A percentile compares a stretch with the other conserved stretches of the same genome.
phyloP scores from a whole-genome alignment of 1,140 invertebrate species.

The Stenopsyche tienmushanensis region DNA sequence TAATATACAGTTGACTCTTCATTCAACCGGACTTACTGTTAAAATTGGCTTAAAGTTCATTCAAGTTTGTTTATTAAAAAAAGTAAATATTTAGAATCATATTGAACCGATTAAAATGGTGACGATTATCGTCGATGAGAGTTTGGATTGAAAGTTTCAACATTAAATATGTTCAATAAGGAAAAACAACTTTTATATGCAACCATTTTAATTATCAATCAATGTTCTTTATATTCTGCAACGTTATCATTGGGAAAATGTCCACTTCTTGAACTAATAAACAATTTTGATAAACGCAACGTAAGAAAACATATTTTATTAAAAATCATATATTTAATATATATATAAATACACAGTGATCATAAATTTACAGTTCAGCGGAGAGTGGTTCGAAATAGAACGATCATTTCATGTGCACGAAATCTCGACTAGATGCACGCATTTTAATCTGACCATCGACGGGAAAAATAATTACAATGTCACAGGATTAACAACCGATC shows the following conservation, averaged over 20 bases:
- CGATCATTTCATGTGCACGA: conserved; percentile 70
- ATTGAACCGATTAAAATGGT: no score
- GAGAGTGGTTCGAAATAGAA: conserved; percentile 72
- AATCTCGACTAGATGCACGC: conserved; percentile 65
- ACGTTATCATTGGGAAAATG: conserved; percentile 60
- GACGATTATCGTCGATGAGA: no score
- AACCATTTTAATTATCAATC: conserved; percentile 6
- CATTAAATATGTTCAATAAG: conserved; percentile 1
- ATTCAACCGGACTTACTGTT: no score
- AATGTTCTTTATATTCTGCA: conserved; percentile 4
- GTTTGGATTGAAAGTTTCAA: no score
- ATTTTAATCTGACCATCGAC: conserved; percentile 57
- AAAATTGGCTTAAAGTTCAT: no score
- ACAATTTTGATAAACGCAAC: not conserved
- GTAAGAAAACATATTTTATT: conserved; percentile 7
- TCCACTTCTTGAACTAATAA: conserved; percentile 44
- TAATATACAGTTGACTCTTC: no score
- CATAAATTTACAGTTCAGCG: conserved; percentile 59
- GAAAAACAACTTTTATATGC: not conserved
- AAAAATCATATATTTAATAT: conserved; percentile 3
- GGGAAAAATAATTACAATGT: conserved; percentile 58
- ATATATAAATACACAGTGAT: conserved; percentile 1
- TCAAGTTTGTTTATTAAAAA: no score
- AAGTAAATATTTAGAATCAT: no score
- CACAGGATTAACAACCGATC: conserved; percentile 60